Evolutionary conservation across 2,888 invertebrate species (phyloP), one percentile per base, ranked within the genome.

Genomic region (Neria commutata): DNA sequence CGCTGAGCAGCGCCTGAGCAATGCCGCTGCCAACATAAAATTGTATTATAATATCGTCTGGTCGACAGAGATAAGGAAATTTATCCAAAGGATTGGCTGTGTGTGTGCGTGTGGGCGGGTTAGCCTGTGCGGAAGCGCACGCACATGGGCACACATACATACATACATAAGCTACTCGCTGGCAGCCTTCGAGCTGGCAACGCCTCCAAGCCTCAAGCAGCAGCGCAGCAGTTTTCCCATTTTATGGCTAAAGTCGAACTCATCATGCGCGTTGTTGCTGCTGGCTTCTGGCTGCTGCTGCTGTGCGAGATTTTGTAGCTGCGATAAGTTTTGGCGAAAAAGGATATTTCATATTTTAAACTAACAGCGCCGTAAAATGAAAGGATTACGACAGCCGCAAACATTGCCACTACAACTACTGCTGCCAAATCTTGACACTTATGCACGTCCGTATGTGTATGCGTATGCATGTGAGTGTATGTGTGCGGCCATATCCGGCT

Each of bases 11-110:
- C 37, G 8, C n/a, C 37, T 29, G 11, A 14, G 37, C 37, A 4
- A 4, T 37, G 37, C 37, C 8, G n/a, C 37, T 14, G 6, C 59
- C 65, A 66, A 67, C 67, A 69, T 67, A 66, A 69, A 69, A 70
- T 66, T 70, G 67, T 67, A 68, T 76, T 74, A 79, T 78, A 81
- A 80, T 81, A 81, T 79, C 79, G 80, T 80, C 80, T 81, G 81
- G 80, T 77, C 79, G 80, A 69, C 71, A 70, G 67, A 80, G 80
- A 80, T 80, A 80, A 80, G 80, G 75, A 77, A 76, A 76, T 78
- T 75, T 77, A 78, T 78, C 77, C 77, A 75, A 75, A 72, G 77
- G 77, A 77, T 76, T 76, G 74, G 19, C 26, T 29, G 54, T 47
- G 45, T 53, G 52, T 40, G 19, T 51, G 21, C 19, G 42, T 21